Evolutionary conservation across 2,888 invertebrate species (phyloP), one percentile per base, ranked within the genome.

Genomic region (Lamellibrachia columna): DNA sequence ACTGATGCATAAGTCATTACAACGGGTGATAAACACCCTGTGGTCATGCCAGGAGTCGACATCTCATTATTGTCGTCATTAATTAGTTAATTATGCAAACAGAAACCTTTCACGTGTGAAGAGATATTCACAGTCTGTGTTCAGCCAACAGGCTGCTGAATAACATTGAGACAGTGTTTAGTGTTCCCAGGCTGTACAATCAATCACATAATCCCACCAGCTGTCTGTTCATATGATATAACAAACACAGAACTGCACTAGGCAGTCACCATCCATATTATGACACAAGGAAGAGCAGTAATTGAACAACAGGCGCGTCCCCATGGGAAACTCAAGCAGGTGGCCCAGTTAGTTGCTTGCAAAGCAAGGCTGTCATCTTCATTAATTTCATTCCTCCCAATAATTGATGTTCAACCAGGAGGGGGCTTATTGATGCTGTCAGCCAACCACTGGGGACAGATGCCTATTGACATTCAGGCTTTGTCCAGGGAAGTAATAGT

Each of bases 1-100:
- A 75, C 75, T 75, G 75, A 75, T 75, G 75, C 75, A 75, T 75
- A 75, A 75, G 75, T 75, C 75, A 75, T 75, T 75, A 75, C 75
- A 75, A 22, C n/a, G n/a, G 22, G 75, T 75, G 75, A 75, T 75
- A 75, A 75, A 75, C 22, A 75, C 75, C 11, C 75, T 75, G 75
- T 15, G 6, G 75, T 75, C 22, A 11, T 22, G 6, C 22, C 75
- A 75, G 22, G n/a, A 15, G 75, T 75, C 75, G n/a, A 15, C 75
- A 3, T n/a, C 22, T 75, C 75, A 75, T 75, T 75, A 75, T 75
- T n/a, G 0, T 75, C 75, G 15, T 75, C 75, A 75, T 75, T 75
- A 75, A 22, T 75, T 75, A 75, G 75, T 75, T n/a, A 75, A 75
- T 75, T 22, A 75, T 75, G 15, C 15, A 75, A 75, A 15, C 75